phyloP scores from a whole-genome alignment of 2,113 vertebrate genomes.

The Tragelaphus scriptus region DNA sequence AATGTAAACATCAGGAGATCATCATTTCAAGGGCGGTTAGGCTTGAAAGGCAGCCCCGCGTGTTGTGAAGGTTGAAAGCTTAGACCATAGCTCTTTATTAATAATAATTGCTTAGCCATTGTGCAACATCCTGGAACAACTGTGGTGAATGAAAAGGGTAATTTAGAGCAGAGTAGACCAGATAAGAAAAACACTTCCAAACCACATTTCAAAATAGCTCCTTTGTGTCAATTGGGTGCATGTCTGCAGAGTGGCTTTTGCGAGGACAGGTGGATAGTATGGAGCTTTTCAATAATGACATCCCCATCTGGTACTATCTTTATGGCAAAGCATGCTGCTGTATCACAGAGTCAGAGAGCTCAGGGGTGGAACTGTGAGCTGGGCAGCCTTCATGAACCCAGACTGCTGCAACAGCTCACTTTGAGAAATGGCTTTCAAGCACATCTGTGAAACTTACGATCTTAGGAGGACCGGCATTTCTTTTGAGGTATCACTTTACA shows the following conservation, averaged over 20 bases:
- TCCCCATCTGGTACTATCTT: not conserved
- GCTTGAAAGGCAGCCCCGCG: not conserved
- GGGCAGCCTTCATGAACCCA: not conserved
- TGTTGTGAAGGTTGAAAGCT: not conserved
- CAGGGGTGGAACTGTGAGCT: not conserved
- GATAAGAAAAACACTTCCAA: constrained; percentile 1
- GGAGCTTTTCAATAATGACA: not conserved
- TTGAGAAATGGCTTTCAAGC: not conserved
- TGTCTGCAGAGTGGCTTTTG: not conserved
- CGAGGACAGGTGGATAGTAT: not conserved
- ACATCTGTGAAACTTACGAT: not conserved
- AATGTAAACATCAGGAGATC: not conserved
- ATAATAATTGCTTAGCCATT: not conserved
- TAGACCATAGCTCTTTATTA: not conserved
- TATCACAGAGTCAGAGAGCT: not conserved
- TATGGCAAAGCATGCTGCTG: not conserved
- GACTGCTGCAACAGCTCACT: not conserved
- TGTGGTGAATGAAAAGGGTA: constrained; percentile 6
- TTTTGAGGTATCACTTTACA: constrained; percentile 51
- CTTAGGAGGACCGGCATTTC: not conserved
- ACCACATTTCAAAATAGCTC: not conserved
- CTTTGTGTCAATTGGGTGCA: not conserved
- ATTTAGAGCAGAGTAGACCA: constrained; percentile 21
- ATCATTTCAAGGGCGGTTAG: not conserved
- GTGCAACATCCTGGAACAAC: constrained; percentile 3